Evolutionary conservation across 1,140 invertebrate genomes (phyloP), one percentile per base, ranked within the genome.

Genomic region (Neomicropteryx cornuta): DNA sequence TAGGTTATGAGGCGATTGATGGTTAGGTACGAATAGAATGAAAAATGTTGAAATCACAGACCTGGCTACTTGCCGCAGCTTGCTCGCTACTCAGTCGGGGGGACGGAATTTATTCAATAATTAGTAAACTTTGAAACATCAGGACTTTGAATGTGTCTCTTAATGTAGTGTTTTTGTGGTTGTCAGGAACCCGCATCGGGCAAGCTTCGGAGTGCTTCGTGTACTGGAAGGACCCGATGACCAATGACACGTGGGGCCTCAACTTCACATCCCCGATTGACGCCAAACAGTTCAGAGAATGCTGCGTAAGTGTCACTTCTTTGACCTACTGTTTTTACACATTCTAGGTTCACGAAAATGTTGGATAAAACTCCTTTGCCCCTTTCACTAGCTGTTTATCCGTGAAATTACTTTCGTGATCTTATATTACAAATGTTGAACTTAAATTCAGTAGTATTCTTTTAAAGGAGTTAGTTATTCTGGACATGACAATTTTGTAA

Each of bases 131-230:
- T n/a, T n/a, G n/a, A n/a, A n/a, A n/a, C n/a, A n/a, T n/a, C n/a
- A n/a, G n/a, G n/a, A n/a, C n/a, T n/a, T n/a, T n/a, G n/a, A n/a
- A n/a, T n/a, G n/a, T n/a, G n/a, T n/a, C n/a, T n/a, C n/a, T n/a
- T n/a, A n/a, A n/a, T n/a, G n/a, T n/a, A n/a, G n/a, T n/a, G n/a
- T n/a, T n/a, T n/a, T n/a, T n/a, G n/a, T n/a, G 13, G 5, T 51
- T 67, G 70, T 20, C 56, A 95, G 91, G 92, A 20, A 97, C 92
- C 31, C 79, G 91, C 46, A 91, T 97, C 53, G 93, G 91, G 8
- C 93, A 95, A 68, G 92, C 93, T 17, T 96, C 92, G 6, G 93
- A 97, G 72, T 96, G 93, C 68, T 97, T 97, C 65, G 89, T 97
- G 23, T 96, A 97, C 60, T 97, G 93, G 93, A 94, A 94, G 65